A percentile compares a stretch with the other conserved stretches of the same genome.
Evolutionary conservation across 37 sponge, comb jelly and placozoan species (phyloP).

Genomic region (Crambe crambe): DNA sequence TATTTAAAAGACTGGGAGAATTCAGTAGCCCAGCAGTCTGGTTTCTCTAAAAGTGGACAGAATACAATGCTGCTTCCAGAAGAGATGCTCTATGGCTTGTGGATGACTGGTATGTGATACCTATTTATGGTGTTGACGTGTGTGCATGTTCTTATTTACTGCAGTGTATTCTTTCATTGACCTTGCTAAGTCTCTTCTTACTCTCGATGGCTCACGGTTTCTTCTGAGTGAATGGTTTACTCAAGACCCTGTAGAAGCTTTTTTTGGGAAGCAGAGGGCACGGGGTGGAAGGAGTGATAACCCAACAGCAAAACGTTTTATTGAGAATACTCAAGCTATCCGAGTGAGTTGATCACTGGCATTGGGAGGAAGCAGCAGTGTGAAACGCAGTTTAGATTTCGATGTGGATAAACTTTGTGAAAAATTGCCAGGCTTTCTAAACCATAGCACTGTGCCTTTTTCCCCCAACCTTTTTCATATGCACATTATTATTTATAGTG

Average conservation of each 20-base stretch:
- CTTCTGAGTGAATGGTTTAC: constrained; percentile 1
- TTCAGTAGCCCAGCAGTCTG: too few species aligned
- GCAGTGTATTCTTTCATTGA: neutral
- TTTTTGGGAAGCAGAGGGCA: constrained; percentile 1
- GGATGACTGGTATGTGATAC: constrained; percentile 14
- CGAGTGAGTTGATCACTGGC: neutral
- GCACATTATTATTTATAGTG: too few species aligned
- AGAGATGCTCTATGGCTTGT: too few species aligned
- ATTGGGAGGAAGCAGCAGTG: too few species aligned
- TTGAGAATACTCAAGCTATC: neutral
- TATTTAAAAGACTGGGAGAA: too few species aligned
- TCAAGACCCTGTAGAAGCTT: constrained; percentile 5
- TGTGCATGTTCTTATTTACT: neutral
- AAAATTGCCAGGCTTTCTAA: too few species aligned
- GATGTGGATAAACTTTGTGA: too few species aligned
- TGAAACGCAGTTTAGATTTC: too few species aligned
- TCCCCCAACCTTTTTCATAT: too few species aligned
- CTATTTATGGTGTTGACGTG: neutral
- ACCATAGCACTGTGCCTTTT: too few species aligned
- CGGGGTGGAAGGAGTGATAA: constrained; percentile 12
- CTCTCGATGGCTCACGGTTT: neutral
- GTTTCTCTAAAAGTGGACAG: too few species aligned
- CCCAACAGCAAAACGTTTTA: neutral
- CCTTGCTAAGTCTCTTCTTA: neutral
- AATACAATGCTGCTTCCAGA: too few species aligned